Percentiles rank a stretch among this genome's conserved stretches.
phyloP scores from a whole-genome alignment of 1,140 invertebrate species.

The Doryteuthis pealeii region DNA sequence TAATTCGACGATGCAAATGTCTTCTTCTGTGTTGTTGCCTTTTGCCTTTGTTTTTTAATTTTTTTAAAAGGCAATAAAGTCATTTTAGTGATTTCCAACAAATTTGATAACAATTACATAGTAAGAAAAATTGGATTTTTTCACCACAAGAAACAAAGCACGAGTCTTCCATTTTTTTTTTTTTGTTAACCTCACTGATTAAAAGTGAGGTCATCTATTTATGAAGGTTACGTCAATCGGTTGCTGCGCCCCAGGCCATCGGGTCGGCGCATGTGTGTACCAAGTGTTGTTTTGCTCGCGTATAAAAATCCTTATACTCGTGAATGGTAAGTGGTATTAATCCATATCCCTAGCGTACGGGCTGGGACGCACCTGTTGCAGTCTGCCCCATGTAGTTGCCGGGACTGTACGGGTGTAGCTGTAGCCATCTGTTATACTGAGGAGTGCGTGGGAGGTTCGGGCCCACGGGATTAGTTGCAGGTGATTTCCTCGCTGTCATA shows the following conservation, averaged over 20 bases:
- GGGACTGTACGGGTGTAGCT: slow-evolving; percentile 19
- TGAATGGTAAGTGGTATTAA: slow-evolving; percentile 23
- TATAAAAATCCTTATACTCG: slow-evolving; percentile 25
- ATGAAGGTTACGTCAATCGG: background rate
- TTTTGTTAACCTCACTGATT: too few relatives aligned
- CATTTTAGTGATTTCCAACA: too few relatives aligned
- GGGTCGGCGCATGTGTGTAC: slow-evolving; percentile 6
- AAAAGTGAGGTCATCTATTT: too few relatives aligned
- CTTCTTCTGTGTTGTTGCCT: too few relatives aligned
- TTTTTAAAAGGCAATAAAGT: too few relatives aligned
- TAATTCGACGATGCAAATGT: too few relatives aligned
- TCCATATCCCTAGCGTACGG: slow-evolving; percentile 25
- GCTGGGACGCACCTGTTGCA: slow-evolving; percentile 14
- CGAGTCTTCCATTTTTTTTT: too few relatives aligned
- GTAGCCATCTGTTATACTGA: slow-evolving; percentile 27
- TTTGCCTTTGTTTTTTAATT: too few relatives aligned
- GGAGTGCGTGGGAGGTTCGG: slow-evolving; percentile 15
- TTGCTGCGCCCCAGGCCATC: background rate
- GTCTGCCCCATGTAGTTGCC: slow-evolving; percentile 21
- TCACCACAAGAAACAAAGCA: too few relatives aligned
- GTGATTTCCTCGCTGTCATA: slow-evolving; percentile 27
- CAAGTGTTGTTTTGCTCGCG: slow-evolving; percentile 22
- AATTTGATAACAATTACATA: too few relatives aligned
- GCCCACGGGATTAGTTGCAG: background rate
- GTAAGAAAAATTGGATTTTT: too few relatives aligned